phyloP scores from a whole-genome alignment of 2,113 vertebrate genomes.

The Cromileptes altivelis region DNA sequence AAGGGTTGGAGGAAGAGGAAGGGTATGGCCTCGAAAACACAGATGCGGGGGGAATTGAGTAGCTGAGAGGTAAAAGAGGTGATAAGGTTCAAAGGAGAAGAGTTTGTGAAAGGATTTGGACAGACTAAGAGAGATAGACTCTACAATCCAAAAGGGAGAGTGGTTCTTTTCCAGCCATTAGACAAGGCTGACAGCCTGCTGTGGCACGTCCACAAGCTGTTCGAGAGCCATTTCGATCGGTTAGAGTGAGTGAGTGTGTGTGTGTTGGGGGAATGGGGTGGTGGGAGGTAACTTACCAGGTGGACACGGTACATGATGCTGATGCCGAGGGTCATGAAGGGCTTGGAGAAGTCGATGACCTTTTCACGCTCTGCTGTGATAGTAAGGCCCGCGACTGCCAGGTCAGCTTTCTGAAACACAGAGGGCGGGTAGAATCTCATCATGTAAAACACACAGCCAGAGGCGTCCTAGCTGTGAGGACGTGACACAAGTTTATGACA shows the following conservation, averaged over 20 bases:
- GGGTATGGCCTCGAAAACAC: background rate
- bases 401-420: constrained; percentile 93
- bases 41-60: constrained; percentile 4
- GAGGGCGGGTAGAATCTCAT: constrained; percentile 5
- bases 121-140: constrained; percentile 27
- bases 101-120: constrained; percentile 52
- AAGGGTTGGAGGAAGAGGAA: constrained; percentile 1
- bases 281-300: constrained; percentile 89
- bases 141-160: constrained; percentile 30
- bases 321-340: constrained; percentile 98
- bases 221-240: background rate
- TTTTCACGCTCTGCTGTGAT: constrained; percentile 98
- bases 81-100: constrained; percentile 25
- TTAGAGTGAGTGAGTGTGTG: background rate
- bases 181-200: constrained; percentile 44
- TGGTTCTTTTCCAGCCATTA: constrained; percentile 59
- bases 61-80: constrained; percentile 37
- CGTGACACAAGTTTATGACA: constrained; percentile 16
- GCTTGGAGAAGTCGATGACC: constrained; percentile 99
- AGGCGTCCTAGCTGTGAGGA: background rate
- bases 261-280: background rate
- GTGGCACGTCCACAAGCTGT: constrained; percentile 23
- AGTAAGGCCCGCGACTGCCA: constrained; percentile 96
- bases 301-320: constrained; percentile 98
- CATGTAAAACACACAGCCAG: constrained; percentile 8